A percentile compares a stretch with the other conserved stretches of the same genome.
Conservation (phyloP, 2,888 invertebrate species). For the Drosophila tripunctata region DNA sequence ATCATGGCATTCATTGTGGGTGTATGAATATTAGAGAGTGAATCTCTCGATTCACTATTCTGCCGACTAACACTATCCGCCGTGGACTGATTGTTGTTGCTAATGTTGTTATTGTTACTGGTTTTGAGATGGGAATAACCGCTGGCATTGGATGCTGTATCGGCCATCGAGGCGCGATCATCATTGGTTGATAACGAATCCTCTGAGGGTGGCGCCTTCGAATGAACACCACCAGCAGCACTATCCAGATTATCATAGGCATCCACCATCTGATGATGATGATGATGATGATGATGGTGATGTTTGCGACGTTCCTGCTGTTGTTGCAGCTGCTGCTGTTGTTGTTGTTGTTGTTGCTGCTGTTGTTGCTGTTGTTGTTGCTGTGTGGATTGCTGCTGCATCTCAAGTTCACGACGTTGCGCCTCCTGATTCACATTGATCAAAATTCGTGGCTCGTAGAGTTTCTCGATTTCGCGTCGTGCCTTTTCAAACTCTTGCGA, state of each 20-base stretch:
- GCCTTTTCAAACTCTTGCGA: constrained; percentile 89
- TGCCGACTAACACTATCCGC: constrained; percentile 65
- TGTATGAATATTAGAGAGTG: constrained; percentile 59
- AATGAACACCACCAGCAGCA: neutral
- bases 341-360: neutral
- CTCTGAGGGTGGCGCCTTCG: constrained; percentile 54
- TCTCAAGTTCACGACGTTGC: constrained; percentile 87
- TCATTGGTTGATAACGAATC: constrained; percentile 78
- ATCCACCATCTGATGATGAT: constrained; percentile 80
- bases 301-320: constrained; percentile 74
- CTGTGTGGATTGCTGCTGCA: neutral
- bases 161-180: constrained; percentile 89
- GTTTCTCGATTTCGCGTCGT: constrained; percentile 91
- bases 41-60: constrained; percentile 82
- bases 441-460: constrained; percentile 92
- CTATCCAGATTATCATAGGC: constrained; percentile 32
- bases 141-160: constrained; percentile 87
- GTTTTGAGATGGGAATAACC: constrained; percentile 57
- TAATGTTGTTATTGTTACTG: constrained; percentile 54
- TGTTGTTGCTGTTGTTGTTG: constrained; percentile 1
- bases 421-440: constrained; percentile 88
- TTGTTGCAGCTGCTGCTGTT: neutral
- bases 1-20: constrained; percentile 52
- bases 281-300: constrained; percentile 86
- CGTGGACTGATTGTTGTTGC: constrained; percentile 29